These are phyloP conservation scores for Aporophyla nigra DNA, from an alignment of 2,888 invertebrate genomes.

Conservation along the genomic window DNA sequence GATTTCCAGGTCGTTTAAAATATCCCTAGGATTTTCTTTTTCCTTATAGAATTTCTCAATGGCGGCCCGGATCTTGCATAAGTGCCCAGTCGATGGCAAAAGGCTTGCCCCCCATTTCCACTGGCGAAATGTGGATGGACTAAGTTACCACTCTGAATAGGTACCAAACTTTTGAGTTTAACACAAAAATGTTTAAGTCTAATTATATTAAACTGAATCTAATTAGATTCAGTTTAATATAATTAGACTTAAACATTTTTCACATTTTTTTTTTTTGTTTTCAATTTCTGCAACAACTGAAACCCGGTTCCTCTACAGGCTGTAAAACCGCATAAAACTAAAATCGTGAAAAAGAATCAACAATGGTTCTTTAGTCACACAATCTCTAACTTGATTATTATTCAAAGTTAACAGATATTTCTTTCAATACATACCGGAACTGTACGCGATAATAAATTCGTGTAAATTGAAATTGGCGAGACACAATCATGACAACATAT, in stretches of 20 bases:
- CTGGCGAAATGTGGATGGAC: too few relatives aligned
- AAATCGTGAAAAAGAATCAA: not conserved
- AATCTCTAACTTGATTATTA: conserved; percentile 20
- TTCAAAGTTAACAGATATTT: conserved; percentile 27
- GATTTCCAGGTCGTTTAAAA: too few relatives aligned
- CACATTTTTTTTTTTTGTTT: too few relatives aligned
- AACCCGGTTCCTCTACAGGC: not conserved
- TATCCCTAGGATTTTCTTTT: too few relatives aligned
- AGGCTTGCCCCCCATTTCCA: too few relatives aligned
- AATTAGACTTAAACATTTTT: too few relatives aligned
- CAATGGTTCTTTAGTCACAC: conserved; percentile 13
- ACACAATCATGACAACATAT: conserved; percentile 61
- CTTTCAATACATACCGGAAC: conserved; percentile 54
- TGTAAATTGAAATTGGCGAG: conserved; percentile 66
- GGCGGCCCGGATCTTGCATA: too few relatives aligned
- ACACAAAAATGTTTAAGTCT: not conserved
- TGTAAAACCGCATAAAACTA: not conserved
- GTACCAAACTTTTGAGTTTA: too few relatives aligned
- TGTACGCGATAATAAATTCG: conserved; percentile 49
- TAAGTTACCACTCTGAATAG: too few relatives aligned
- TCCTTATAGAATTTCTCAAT: too few relatives aligned
- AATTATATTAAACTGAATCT: not conserved
- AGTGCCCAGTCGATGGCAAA: too few relatives aligned
- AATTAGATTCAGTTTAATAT: too few relatives aligned
- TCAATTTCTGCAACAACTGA: not conserved